Percentiles rank a stretch among this genome's conserved stretches.
Evolutionary conservation across 2,888 invertebrate species (phyloP).

Genomic region (Phortica magna): DNA sequence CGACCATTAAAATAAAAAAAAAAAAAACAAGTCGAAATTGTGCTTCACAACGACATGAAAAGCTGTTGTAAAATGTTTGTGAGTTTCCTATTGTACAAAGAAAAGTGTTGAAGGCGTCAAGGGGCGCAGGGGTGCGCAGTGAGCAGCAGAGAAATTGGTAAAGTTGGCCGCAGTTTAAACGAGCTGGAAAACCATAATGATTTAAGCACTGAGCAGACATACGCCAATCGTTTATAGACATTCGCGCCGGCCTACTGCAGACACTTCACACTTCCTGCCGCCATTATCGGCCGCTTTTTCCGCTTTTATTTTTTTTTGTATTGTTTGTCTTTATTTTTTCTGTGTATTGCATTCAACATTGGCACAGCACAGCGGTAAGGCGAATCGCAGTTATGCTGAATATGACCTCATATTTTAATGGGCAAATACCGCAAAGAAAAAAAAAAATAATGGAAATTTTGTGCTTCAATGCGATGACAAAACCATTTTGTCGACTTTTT

Average conservation of each 20-base stretch:
- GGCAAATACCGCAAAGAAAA: too few species aligned
- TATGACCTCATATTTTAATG: too few species aligned
- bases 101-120: neutral
- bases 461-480: neutral
- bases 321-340: neutral
- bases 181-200: slow-evolving; percentile 31
- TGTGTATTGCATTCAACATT: too few species aligned
- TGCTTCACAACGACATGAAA: neutral
- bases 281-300: neutral
- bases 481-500: neutral
- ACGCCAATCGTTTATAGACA: too few species aligned
- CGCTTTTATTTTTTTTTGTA: neutral
- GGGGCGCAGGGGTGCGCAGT: neutral
- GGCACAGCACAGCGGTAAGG: too few species aligned
- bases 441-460: too few species aligned
- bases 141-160: neutral
- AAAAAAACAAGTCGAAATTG: neutral
- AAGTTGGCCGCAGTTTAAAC: neutral
- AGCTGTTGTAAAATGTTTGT: slow-evolving; percentile 15
- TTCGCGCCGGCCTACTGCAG: too few species aligned
- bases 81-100: neutral
- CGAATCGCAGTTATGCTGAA: too few species aligned
- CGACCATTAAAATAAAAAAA: slow-evolving; percentile 33
- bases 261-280: neutral
- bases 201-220: slow-evolving; percentile 11